Percentiles rank a stretch among this genome's conserved stretches.
These are phyloP conservation scores for Auanema sp. DNA, from an alignment of 2,888 invertebrate species.

Conservation along the genomic window DNA sequence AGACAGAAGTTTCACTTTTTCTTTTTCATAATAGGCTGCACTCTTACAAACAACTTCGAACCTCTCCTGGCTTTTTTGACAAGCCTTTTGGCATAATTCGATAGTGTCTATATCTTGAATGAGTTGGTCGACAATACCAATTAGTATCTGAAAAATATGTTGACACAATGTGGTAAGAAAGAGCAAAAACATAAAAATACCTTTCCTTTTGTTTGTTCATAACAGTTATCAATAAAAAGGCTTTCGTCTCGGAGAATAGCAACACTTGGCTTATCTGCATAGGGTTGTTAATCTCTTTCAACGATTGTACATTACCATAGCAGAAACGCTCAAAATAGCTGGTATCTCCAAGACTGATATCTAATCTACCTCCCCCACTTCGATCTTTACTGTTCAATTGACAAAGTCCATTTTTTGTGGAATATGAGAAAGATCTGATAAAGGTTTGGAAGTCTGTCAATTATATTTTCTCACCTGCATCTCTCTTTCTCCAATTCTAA, in stretches of 20 bases:
- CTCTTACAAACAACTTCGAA: constrained; percentile 43
- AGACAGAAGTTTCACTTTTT: constrained; percentile 28
- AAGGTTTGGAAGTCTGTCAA: background rate
- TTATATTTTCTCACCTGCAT: constrained; percentile 11
- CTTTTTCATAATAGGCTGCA: constrained; percentile 51
- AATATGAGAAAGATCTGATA: constrained; percentile 32
- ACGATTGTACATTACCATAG: no score
- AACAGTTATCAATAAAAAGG: constrained; percentile 16
- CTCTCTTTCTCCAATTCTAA: constrained; percentile 14
- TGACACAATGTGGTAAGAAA: background rate
- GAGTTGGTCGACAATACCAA: constrained; percentile 52
- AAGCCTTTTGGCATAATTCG: constrained; percentile 39
- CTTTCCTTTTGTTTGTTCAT: constrained; percentile 15
- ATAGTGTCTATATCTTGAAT: constrained; percentile 39
- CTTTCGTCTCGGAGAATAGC: constrained; percentile 13
- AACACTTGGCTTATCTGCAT: constrained; percentile 19
- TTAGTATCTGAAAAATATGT: constrained; percentile 29
- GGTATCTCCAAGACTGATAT: no score
- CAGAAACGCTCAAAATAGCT: no score
- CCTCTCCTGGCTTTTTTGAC: constrained; percentile 34
- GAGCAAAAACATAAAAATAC: background rate
- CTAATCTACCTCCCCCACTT: no score
- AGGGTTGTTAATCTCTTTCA: no score
- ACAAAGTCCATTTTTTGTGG: constrained; percentile 25
- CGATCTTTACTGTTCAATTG: constrained; percentile 36